Evolutionary conservation across 2,113 vertebrate genomes (phyloP).

Genomic region (Leuciscus idus): DNA sequence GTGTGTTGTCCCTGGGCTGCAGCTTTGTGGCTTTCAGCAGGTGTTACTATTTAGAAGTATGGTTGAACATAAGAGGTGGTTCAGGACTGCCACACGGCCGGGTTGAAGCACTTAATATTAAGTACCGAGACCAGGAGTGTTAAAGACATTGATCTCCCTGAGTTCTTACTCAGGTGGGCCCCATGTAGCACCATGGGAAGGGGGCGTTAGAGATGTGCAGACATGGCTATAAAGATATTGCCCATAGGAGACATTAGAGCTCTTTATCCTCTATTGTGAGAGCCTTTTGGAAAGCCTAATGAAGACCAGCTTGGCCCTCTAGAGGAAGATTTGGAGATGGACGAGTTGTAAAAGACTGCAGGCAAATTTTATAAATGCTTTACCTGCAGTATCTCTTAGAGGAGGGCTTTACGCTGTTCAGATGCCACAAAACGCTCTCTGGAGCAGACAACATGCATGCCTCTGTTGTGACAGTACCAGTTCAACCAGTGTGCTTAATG

Average conservation of each 20-base stretch:
- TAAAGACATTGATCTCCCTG: slow-evolving; percentile 12
- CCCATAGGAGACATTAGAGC: not conserved
- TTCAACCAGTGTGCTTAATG: slow-evolving; percentile 41
- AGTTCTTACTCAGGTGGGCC: not conserved
- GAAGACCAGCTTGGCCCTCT: slow-evolving; percentile 23
- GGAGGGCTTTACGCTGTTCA: slow-evolving; percentile 39
- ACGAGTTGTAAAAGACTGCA: slow-evolving; percentile 26
- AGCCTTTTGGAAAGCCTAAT: slow-evolving; percentile 18
- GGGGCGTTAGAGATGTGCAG: not conserved
- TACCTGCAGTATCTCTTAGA: slow-evolving; percentile 19
- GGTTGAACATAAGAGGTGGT: slow-evolving; percentile 48
- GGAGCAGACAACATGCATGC: slow-evolving; percentile 19
- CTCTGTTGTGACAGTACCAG: slow-evolving; percentile 46
- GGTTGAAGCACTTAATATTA: slow-evolving; percentile 39
- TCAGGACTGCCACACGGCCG: slow-evolving; percentile 30
- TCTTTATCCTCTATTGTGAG: slow-evolving; percentile 27
- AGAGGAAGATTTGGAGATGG: slow-evolving; percentile 16
- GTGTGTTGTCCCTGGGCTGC: slow-evolving; percentile 65
- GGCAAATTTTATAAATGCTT: slow-evolving; percentile 18
- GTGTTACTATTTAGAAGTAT: slow-evolving; percentile 63
- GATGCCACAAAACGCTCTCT: slow-evolving; percentile 27
- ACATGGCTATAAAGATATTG: not conserved
- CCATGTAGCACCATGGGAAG: not conserved
- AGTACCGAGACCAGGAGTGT: slow-evolving; percentile 25
- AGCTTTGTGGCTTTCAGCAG: slow-evolving; percentile 63